Base-by-base conservation (phyloP, 2,888 invertebrate species). In the Tolmerus cingulatus region DNA sequence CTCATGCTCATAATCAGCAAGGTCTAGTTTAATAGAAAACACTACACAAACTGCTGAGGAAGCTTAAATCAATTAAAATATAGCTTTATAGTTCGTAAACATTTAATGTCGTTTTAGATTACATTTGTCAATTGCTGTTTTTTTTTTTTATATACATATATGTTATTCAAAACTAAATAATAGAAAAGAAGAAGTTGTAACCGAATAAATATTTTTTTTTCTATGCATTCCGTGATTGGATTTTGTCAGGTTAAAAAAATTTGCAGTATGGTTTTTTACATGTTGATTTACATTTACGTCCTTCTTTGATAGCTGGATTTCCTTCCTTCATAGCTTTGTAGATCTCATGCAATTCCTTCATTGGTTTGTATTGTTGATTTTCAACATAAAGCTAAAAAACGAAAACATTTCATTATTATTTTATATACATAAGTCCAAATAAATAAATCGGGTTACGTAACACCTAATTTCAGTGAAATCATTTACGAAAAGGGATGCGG, bases 301-400 rank as follows among this genome's bases (percentile, higher is more conserved):
- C 88, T 51, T 89, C 89, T 19, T 88, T 88, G 91, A 92, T 92
- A 16, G 90, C 90, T 87, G 1, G 0, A 12, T 12, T 2, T 40
- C 66, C 88, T 57, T 89, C 89, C n/a, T 88, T 88, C 91, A 92
- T 92, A 16, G 90, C 90, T 87, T 90, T 89, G 86, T 91, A 91
- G n/a, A 90, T 86, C 12, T 90, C 86, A 74, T 91, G 90, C 78
- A 92, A 88, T 82, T 91, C 90, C 57, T 89, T 89, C 76, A 91
- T 89, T 23, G 91, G 90, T 82, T 90, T 89, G 88, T 90, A 92
- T 74, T 89, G 88, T 89, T 91, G 90, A 8, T 89, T 89, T 85
- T 89, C 88, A 12, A 89, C 88, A 79, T 89, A 81, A 78, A 91
- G 89, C 91, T 92, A 89, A 87, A 91, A 40, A 46, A 46, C 14